phyloP scores from a whole-genome alignment of 2,113 vertebrate species.

The Melanotaenia duboulayi region DNA sequence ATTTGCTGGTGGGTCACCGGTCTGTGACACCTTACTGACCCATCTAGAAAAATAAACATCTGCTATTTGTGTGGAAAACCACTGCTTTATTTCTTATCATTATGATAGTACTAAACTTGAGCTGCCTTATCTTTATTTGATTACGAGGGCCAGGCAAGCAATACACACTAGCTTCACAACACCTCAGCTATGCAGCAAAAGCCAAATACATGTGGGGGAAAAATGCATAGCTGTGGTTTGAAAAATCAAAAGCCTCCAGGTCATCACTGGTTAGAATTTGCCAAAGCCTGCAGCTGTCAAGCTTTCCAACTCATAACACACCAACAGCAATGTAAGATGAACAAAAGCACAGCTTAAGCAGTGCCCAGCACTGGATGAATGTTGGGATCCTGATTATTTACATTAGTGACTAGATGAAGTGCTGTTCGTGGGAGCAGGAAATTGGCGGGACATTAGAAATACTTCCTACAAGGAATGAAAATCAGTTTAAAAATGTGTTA shows the following conservation, averaged over 20 bases:
- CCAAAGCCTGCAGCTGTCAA: conserved; percentile 14
- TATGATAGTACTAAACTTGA: neutral
- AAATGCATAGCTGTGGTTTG: neutral
- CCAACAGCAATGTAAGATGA: neutral
- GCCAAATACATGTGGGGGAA: conserved; percentile 1
- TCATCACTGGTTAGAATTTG: conserved; percentile 5
- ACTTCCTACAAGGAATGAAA: neutral
- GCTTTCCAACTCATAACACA: conserved; percentile 3
- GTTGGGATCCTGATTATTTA: neutral
- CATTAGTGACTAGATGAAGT: neutral
- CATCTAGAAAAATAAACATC: neutral
- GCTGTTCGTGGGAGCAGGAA: neutral
- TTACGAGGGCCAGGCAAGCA: neutral
- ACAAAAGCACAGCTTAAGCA: conserved; percentile 17
- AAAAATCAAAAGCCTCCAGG: conserved; percentile 8
- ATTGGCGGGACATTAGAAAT: neutral
- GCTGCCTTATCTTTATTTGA: conserved; percentile 8
- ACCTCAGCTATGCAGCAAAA: conserved; percentile 1
- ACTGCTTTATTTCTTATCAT: conserved; percentile 8
- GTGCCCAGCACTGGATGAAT: neutral
- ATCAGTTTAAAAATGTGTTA: neutral
- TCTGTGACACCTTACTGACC: neutral
- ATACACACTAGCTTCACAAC: neutral
- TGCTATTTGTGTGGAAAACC: neutral
- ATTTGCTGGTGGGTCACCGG: neutral